Evolutionary conservation across 2,888 invertebrate species (phyloP), one percentile per base, ranked within the genome.

Genomic region (Himalopsyche tibetana): DNA sequence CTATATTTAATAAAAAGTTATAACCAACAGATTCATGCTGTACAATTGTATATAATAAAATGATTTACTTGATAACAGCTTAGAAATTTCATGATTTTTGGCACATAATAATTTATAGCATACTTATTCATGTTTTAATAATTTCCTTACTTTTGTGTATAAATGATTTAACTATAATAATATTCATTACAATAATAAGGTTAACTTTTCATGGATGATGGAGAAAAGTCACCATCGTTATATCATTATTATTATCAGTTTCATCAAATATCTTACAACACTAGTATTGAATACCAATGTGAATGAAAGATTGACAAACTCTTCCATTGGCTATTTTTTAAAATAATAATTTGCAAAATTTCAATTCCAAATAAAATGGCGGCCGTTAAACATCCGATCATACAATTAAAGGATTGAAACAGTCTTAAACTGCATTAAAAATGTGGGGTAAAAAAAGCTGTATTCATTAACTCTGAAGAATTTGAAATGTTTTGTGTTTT

Each of bases 51-150:
- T 9, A 74, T 69, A 69, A 12, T 74, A 74, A 36, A 38, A 74
- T 74, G 38, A 74, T 74, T 74, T 74, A 74, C 28, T 74, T 74
- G 74, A 74, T 74, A 38, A 74, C 74, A 74, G 74, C 74, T 74
- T 74, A 74, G 15, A 74, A 74, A 74, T 74, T 28, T 74, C 15
- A 74, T 74, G 74, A 36, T 74, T 74, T 74, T 74, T 74, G 74
- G 74, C 74, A 74, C 74, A 74, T 74, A 74, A 80, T 80, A 80
- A 80, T 80, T 51, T 80, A 80, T 19, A 80, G 80, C 80, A 51
- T 42, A 80, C 45, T n/a, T 45, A 28, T 80, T 80, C 51, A 36
- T 28, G 80, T 80, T 80, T 40, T 45, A 19, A 74, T 36, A 74
- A 74, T 74, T 36, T 74, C 12, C 74, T 74, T 38, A 15, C 38